A percentile compares a stretch with the other conserved stretches of the same genome.
Evolutionary conservation across 2,113 vertebrate genomes (phyloP).

Genomic region (Astur gentilis): DNA sequence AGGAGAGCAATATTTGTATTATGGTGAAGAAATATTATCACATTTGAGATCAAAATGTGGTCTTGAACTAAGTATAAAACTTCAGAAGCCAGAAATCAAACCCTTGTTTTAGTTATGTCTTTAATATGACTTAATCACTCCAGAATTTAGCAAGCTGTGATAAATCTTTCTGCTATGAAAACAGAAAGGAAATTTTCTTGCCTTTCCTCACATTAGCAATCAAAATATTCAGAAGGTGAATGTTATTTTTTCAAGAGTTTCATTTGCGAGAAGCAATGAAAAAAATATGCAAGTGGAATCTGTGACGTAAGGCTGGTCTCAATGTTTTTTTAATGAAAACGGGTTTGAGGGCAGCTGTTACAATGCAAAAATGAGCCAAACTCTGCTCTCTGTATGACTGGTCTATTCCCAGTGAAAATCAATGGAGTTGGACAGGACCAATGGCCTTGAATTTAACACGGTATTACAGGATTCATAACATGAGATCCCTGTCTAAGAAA

Average conservation of each 20-base stretch:
- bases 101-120: background rate
- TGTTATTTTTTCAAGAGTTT: background rate
- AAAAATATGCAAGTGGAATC: background rate
- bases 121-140: background rate
- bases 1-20: constrained; percentile 17
- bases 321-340: background rate
- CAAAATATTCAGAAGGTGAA: background rate
- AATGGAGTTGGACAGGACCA: background rate
- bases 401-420: background rate
- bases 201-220: background rate
- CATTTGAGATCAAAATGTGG: background rate
- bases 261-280: background rate
- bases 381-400: background rate
- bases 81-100: background rate
- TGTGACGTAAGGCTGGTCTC: background rate
- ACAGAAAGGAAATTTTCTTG: background rate
- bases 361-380: background rate
- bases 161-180: constrained; percentile 4
- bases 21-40: background rate
- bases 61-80: constrained; percentile 6
- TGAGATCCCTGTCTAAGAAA: background rate
- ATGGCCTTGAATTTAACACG: background rate
- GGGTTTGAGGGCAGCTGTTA: background rate
- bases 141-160: background rate
- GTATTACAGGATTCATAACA: background rate